These are phyloP conservation scores for Serrognathus titanus DNA, from an alignment of 2,888 invertebrate species.

Conservation along the genomic window DNA sequence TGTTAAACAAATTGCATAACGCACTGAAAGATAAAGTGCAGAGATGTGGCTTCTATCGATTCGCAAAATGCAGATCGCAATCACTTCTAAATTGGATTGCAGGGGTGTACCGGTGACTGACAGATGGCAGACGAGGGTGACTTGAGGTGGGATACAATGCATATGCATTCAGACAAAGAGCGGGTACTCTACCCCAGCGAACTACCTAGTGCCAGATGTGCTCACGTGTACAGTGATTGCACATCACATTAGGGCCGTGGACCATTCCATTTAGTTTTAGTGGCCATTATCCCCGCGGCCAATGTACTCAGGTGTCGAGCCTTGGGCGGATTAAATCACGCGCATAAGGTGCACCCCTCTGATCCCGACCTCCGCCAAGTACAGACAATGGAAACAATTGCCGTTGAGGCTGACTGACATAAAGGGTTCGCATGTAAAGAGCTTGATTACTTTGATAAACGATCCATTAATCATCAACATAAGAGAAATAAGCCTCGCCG, in stretches of 20 bases:
- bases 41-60: constrained; percentile 35
- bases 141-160: constrained; percentile 50
- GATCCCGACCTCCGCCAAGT: constrained; percentile 7
- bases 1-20: too few relatives aligned
- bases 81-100: constrained; percentile 50
- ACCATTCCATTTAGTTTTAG: constrained; percentile 50
- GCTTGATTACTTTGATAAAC: constrained; percentile 49
- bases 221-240: constrained; percentile 37
- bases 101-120: constrained; percentile 45
- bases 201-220: constrained; percentile 47
- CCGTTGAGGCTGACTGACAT: constrained; percentile 32
- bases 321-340: constrained; percentile 50
- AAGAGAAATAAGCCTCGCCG: constrained; percentile 12
- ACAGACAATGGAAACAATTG: constrained; percentile 42
- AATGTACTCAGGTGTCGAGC: constrained; percentile 51
- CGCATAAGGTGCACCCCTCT: constrained; percentile 37
- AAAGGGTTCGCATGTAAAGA: constrained; percentile 37
- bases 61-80: constrained; percentile 45
- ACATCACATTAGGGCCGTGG: constrained; percentile 33
- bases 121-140: constrained; percentile 49
- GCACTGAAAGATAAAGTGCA: constrained; percentile 2
- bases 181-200: constrained; percentile 22
- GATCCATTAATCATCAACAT: constrained; percentile 43
- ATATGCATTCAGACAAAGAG: constrained; percentile 49
- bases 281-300: constrained; percentile 46